phyloP scores from a whole-genome alignment of 2,113 vertebrate species.

The Psammodynastes pulverulentus region DNA sequence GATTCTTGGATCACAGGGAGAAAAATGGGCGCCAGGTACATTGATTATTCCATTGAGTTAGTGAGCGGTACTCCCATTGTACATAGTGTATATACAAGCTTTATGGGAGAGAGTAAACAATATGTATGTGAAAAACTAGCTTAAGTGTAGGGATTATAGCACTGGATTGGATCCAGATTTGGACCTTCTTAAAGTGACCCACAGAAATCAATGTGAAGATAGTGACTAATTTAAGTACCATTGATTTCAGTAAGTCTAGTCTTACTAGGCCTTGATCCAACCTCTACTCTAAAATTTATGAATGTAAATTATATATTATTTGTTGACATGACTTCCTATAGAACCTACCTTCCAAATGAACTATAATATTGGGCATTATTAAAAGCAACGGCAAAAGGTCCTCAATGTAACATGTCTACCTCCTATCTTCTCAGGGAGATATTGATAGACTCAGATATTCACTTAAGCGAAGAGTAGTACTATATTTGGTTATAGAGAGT shows the following conservation, averaged over 20 bases:
- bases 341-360: neutral
- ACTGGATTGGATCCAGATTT: neutral
- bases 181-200: neutral
- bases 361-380: neutral
- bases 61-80: neutral
- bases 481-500: neutral
- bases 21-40: neutral
- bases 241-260: neutral
- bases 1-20: neutral
- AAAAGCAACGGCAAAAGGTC: neutral
- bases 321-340: neutral
- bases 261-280: neutral
- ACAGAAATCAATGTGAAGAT: neutral
- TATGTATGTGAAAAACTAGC: neutral
- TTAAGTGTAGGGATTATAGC: neutral
- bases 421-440: neutral
- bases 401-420: fast-evolving
- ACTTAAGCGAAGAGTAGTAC: neutral
- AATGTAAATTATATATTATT: neutral
- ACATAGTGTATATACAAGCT: neutral
- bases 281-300: neutral
- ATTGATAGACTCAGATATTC: fast-evolving
- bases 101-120: neutral
- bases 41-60: neutral
- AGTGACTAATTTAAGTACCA: neutral